Evolutionary conservation across 1,140 invertebrate species (phyloP).

Genomic region (Ceratina calcarata): DNA sequence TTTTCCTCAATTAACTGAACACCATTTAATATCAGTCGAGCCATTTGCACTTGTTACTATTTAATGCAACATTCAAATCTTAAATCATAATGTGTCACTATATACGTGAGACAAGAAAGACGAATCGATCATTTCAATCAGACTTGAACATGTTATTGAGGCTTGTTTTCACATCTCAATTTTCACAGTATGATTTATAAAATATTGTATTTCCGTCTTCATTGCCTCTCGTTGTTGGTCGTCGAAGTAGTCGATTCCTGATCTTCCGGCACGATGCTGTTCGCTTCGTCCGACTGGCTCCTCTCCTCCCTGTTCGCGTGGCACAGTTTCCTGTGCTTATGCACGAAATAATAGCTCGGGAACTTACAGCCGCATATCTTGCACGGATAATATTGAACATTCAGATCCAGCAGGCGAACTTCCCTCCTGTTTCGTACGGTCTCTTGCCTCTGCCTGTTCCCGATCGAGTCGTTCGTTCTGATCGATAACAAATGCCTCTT

Average conservation of each 20-base stretch:
- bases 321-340: constrained; percentile 93
- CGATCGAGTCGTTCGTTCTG: constrained; percentile 45
- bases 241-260: constrained; percentile 29
- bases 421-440: constrained; percentile 75
- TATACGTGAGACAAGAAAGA: too few relatives aligned
- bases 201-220: background rate
- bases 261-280: background rate
- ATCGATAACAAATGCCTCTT: constrained; percentile 84
- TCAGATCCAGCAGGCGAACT: constrained; percentile 86
- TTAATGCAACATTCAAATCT: too few relatives aligned
- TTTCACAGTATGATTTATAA: background rate
- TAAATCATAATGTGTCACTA: too few relatives aligned
- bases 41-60: background rate
- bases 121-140: background rate
- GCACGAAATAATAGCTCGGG: constrained; percentile 95
- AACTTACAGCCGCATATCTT: constrained; percentile 95
- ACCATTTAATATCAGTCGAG: background rate
- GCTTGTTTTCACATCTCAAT: too few relatives aligned
- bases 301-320: constrained; percentile 82
- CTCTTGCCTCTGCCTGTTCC: constrained; percentile 40
- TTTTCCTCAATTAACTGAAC: background rate
- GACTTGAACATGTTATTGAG: too few relatives aligned
- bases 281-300: constrained; percentile 24
- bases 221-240: constrained; percentile 42
- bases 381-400: constrained; percentile 95